Base-by-base conservation (phyloP, 53 echinoderm and acorn worm genomes). In the Echinarachnius parma region DNA sequence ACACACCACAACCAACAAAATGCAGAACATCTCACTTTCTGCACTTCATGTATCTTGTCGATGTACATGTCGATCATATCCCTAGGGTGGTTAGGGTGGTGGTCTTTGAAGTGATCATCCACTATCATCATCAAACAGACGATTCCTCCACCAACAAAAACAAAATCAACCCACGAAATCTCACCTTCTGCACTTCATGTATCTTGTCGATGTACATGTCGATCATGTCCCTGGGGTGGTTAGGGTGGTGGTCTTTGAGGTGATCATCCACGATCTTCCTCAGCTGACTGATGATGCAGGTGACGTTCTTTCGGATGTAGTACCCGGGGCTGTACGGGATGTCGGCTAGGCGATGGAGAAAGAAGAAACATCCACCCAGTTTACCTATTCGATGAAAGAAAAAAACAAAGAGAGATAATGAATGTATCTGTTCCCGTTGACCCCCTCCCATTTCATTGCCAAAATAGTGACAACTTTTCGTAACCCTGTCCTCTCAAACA, bases 141-240 rank as follows among this genome's bases (percentile, higher is more conserved):
- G n/a, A n/a, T n/a, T n/a, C n/a, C n/a, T n/a, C n/a, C n/a, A n/a
- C n/a, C n/a, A n/a, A n/a, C n/a, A n/a, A n/a, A n/a, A n/a, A n/a
- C n/a, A n/a, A n/a, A n/a, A n/a, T n/a, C n/a, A n/a, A n/a, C n/a
- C n/a, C n/a, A n/a, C n/a, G n/a, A n/a, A n/a, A 50, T 35, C 3
- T 19, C 54, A 72, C 74, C 74, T 56, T 33, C 13, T 28, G 26
- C 9, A 33, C 3, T 19, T 72, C 37, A 34, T 5, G 16, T 0
- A 72, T 72, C 37, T 56, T 55, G 20, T 54, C 74, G 44, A 72
- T 54, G 42, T 72, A 72, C 74, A 72, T 72, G 28, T 72, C 74
- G 37, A 72, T 14, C 74, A 72, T 72, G 42, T 72, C 74, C 14
- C 74, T 14, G 7, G 72, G 74, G 1, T 57, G 27, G 44, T 39